Evolutionary conservation across 2,797 vertebrate genomes (phyloP).

Genomic region (Microctenopoma steveboyesi): DNA sequence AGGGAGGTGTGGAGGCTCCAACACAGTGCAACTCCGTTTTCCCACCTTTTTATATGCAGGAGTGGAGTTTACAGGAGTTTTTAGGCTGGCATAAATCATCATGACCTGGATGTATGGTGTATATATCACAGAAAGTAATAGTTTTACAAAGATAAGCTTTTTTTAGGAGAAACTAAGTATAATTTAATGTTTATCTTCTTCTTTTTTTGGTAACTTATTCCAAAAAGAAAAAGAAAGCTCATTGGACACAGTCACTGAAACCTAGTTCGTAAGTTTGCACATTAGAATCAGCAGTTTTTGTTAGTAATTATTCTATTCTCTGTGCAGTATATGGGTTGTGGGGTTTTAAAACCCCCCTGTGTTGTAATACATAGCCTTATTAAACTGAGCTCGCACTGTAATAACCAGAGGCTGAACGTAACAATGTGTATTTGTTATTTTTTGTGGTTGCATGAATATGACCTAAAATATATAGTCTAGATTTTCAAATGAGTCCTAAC

Average conservation of each 20-base stretch:
- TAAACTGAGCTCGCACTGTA: no score
- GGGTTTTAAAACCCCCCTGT: not conserved
- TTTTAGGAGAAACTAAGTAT: slow-evolving; percentile 5
- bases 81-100: slow-evolving; percentile 62
- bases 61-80: slow-evolving; percentile 46
- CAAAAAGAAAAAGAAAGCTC: not conserved
- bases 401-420: no score
- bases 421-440: no score
- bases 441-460: no score
- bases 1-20: slow-evolving; percentile 35
- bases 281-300: not conserved
- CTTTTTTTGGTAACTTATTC: not conserved
- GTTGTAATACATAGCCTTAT: not conserved
- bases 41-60: slow-evolving; percentile 28
- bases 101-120: slow-evolving; percentile 59
- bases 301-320: not conserved
- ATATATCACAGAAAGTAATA: slow-evolving; percentile 31
- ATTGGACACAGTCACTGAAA: not conserved
- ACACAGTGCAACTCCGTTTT: slow-evolving; percentile 41
- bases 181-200: not conserved
- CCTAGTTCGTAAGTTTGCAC: not conserved
- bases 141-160: slow-evolving; percentile 24
- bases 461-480: no score
- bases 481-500: no score
- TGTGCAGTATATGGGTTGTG: not conserved